A percentile compares a stretch with the other conserved stretches of the same genome.
Evolutionary conservation across 2,797 vertebrate species (phyloP).

Genomic region (Carapus acus): DNA sequence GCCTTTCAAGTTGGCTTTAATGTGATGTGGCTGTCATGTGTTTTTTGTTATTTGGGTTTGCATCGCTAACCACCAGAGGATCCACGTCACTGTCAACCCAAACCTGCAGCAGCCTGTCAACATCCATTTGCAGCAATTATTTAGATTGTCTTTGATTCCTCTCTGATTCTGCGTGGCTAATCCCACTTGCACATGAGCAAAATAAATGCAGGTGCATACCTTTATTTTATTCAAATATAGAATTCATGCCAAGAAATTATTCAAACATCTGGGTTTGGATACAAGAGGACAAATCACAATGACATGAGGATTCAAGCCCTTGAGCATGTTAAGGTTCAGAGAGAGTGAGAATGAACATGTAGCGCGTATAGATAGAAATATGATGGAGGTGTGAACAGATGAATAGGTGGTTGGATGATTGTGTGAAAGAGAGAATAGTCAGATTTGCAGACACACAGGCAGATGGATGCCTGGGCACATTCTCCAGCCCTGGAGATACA

Average conservation of each 20-base stretch:
- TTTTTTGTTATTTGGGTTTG: slow-evolving; percentile 30
- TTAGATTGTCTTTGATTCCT: slow-evolving; percentile 38
- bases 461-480: slow-evolving; percentile 46
- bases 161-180: slow-evolving; percentile 27
- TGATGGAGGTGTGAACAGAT: slow-evolving; percentile 12
- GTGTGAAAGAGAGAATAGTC: slow-evolving; percentile 7
- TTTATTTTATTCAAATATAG: slow-evolving; percentile 21
- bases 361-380: slow-evolving; percentile 14
- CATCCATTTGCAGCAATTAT: slow-evolving; percentile 49
- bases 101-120: slow-evolving; percentile 33
- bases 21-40: slow-evolving; percentile 31
- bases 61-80: slow-evolving; percentile 24
- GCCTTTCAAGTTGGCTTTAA: slow-evolving; percentile 25
- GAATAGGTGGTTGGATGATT: slow-evolving; percentile 3
- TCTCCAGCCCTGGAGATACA: slow-evolving; percentile 42
- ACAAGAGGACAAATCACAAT: background rate
- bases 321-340: background rate
- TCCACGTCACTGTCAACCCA: slow-evolving; percentile 33
- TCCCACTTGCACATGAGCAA: slow-evolving; percentile 16
- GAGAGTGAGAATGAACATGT: background rate
- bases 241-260: slow-evolving; percentile 12
- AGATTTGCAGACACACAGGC: slow-evolving; percentile 18
- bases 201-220: slow-evolving; percentile 10
- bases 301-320: background rate
- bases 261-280: background rate